Percentiles rank a stretch among this genome's conserved stretches.
These are phyloP conservation scores for Aurelia aurita DNA, from an alignment of 30 jellyfish, hydroid and myxozoan species.

Conservation along the genomic window DNA sequence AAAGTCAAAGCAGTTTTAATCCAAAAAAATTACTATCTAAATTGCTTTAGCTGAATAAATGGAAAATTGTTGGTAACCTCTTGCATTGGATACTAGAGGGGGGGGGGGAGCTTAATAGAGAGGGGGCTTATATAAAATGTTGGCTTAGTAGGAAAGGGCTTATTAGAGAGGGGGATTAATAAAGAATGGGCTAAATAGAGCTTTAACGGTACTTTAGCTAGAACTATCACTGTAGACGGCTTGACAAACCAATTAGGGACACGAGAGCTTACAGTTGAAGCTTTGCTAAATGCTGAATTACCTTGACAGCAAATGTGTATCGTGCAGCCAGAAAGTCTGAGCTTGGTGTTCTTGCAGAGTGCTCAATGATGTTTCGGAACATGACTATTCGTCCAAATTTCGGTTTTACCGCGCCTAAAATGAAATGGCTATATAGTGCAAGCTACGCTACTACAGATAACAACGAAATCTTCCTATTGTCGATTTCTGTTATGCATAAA, in stretches of 20 bases:
- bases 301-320: constrained; percentile 90
- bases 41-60: no score
- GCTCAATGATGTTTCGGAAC: constrained; percentile 76
- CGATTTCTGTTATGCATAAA: neutral
- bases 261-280: neutral
- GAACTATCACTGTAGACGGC: neutral
- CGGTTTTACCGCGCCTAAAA: constrained; percentile 75
- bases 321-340: constrained; percentile 82
- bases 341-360: constrained; percentile 88
- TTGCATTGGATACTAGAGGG: no score
- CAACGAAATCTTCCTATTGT: neutral
- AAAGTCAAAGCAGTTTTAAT: no score
- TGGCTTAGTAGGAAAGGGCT: no score
- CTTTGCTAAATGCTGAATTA: neutral
- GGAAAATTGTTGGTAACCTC: no score
- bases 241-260: neutral
- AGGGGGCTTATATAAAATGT: no score
- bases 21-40: no score
- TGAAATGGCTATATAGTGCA: neutral
- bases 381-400: constrained; percentile 82
- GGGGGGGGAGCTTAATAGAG: no score
- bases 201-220: neutral
- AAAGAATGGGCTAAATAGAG: no score
- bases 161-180: no score
- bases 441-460: neutral